These are phyloP conservation scores for Nannoperca australis DNA, from an alignment of 2,797 vertebrate genomes.

Conservation along the genomic window DNA sequence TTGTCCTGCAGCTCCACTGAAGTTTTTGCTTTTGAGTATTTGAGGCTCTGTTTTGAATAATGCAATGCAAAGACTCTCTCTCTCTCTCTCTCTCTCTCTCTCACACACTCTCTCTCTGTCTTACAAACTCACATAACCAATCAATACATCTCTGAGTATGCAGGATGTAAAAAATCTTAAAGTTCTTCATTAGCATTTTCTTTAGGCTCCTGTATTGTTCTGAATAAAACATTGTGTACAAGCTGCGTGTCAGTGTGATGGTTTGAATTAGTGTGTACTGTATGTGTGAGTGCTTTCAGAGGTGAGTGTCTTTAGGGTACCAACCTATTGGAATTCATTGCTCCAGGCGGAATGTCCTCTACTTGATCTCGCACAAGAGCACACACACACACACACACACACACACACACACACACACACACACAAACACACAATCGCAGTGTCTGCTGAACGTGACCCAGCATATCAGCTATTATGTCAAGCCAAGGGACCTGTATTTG, in stretches of 20 bases:
- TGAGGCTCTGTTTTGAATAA: conserved; percentile 56
- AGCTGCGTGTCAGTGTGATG: conserved; percentile 24
- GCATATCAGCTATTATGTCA: conserved; percentile 70
- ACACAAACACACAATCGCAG: conserved; percentile 44
- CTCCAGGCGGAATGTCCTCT: conserved; percentile 72
- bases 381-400: conserved; percentile 42
- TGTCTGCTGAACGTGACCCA: conserved; percentile 67
- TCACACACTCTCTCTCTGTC: conserved; percentile 4
- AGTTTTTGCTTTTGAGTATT: conserved; percentile 29
- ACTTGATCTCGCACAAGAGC: conserved; percentile 57
- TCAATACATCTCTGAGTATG: conserved; percentile 59
- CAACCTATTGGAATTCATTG: conserved; percentile 72
- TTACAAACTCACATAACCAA: conserved; percentile 61
- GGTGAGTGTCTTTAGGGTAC: conserved; percentile 58
- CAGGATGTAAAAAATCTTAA: conserved; percentile 44
- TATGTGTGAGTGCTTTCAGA: conserved; percentile 20
- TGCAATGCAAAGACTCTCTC: conserved; percentile 35
- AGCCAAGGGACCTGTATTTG: conserved; percentile 37
- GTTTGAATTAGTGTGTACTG: conserved; percentile 41
- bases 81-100: neutral
- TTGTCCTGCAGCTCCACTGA: conserved; percentile 22
- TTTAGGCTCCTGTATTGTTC: conserved; percentile 59
- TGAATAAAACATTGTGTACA: conserved; percentile 76
- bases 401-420: no score
- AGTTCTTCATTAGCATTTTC: conserved; percentile 69